Conservation (phyloP, 2,888 invertebrate species). For the Aporophyla nigra region DNA sequence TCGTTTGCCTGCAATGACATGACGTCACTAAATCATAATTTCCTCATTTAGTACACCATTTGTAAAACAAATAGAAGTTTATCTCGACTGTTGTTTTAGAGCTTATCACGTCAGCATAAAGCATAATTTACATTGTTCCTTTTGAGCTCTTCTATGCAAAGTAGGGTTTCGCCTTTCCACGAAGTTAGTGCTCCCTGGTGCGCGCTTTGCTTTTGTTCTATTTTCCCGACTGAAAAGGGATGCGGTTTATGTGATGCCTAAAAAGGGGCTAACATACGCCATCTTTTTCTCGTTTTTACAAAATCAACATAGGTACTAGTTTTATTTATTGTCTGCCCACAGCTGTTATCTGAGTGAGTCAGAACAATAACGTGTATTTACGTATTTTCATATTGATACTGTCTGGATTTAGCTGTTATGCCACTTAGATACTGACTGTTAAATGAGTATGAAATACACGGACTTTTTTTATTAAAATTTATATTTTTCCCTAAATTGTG, state of each 20-base stretch:
- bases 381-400: slow-evolving; percentile 16
- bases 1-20: slow-evolving; percentile 24
- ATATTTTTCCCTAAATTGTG: slow-evolving; percentile 1
- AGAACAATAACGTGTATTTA: slow-evolving; percentile 27
- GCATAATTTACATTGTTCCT: slow-evolving; percentile 55
- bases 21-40: slow-evolving; percentile 56
- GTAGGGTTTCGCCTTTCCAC: slow-evolving; percentile 62
- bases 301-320: slow-evolving; percentile 16
- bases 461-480: background rate
- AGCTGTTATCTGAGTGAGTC: slow-evolving; percentile 34
- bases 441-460: background rate
- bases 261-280: slow-evolving; percentile 22
- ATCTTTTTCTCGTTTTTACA: slow-evolving; percentile 19
- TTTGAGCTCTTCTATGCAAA: slow-evolving; percentile 45
- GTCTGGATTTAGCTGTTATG: slow-evolving; percentile 2
- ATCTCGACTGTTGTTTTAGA: slow-evolving; percentile 41
- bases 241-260: slow-evolving; percentile 57
- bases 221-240: slow-evolving; percentile 67
- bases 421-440: background rate
- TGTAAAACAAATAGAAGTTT: slow-evolving; percentile 48
- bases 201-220: slow-evolving; percentile 69
- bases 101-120: slow-evolving; percentile 52
- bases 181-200: slow-evolving; percentile 73
- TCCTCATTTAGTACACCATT: slow-evolving; percentile 52
- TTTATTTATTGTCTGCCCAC: slow-evolving; percentile 22